Conservation (phyloP, 2,113 vertebrate genomes). For the Etheostoma spectabile region DNA sequence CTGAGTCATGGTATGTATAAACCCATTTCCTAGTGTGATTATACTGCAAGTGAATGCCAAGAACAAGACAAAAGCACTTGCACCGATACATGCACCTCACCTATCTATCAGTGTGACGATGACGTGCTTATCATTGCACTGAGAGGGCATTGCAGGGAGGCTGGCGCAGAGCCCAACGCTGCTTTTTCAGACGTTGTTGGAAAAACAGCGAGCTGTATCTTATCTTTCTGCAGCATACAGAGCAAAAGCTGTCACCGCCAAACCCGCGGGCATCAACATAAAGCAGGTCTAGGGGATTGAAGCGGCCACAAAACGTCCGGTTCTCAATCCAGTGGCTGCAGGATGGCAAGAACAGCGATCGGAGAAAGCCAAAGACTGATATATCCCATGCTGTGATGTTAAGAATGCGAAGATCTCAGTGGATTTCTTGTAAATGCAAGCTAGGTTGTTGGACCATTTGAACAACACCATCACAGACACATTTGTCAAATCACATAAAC, state of each 20-base stretch:
- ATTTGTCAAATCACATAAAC: conserved; percentile 16
- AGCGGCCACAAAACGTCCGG: neutral
- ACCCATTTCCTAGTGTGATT: conserved; percentile 6
- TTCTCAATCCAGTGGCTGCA: conserved; percentile 1
- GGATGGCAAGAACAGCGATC: accelerated
- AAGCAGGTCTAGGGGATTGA: conserved; percentile 34
- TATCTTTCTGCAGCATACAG: conserved; percentile 47
- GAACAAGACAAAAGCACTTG: neutral
- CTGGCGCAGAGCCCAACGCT: conserved; percentile 20
- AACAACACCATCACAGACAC: neutral
- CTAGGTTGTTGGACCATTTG: neutral
- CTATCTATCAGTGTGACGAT: conserved; percentile 20
- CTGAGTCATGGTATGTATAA: neutral
- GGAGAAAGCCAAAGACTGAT: neutral
- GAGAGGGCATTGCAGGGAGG: conserved; percentile 21
- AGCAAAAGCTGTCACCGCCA: conserved; percentile 28
- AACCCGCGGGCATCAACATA: conserved; percentile 20
- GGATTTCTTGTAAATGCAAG: conserved; percentile 1
- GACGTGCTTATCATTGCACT: conserved; percentile 33
- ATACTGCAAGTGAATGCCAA: conserved; percentile 1
- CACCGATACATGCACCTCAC: conserved; percentile 8
- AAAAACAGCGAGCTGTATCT: conserved; percentile 19
- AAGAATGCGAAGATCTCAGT: neutral
- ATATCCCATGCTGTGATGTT: neutral
- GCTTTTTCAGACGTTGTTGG: conserved; percentile 23